Evolutionary conservation across 1,140 invertebrate species (phyloP).

Genomic region (Pissodes strobi): DNA sequence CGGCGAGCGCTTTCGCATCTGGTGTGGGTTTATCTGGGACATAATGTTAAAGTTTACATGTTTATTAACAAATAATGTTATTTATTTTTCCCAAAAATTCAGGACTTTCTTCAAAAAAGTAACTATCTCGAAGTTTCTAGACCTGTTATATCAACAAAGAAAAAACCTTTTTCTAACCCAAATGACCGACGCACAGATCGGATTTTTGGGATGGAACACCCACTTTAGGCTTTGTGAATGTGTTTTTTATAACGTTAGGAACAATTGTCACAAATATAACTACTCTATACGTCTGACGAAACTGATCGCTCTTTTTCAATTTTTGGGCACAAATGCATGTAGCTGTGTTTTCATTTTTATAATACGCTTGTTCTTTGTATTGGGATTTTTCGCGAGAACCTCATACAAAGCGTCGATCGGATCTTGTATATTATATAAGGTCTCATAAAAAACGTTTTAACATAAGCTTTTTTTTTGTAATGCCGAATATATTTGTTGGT

Average conservation of each 20-base stretch:
- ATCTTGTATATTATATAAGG: constrained; percentile 14
- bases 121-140: no score
- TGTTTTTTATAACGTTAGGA: constrained; percentile 37
- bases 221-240: constrained; percentile 29
- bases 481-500: no score
- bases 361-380: neutral
- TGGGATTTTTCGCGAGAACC: constrained; percentile 9
- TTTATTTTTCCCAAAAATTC: no score
- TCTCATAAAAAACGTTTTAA: neutral
- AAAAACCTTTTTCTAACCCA: neutral
- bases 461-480: neutral
- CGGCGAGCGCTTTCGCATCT: no score
- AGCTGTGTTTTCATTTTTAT: constrained; percentile 24
- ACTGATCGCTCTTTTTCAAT: constrained; percentile 20
- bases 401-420: neutral
- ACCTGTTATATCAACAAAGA: constrained; percentile 31
- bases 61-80: no score
- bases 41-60: no score
- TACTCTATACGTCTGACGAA: constrained; percentile 28
- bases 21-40: no score
- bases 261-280: constrained; percentile 31
- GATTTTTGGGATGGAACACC: constrained; percentile 7
- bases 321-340: constrained; percentile 33
- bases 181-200: neutral
- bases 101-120: no score